These are phyloP conservation scores for Plebejus melissa DNA, from an alignment of 2,888 invertebrate genomes.

Conservation along the genomic window DNA sequence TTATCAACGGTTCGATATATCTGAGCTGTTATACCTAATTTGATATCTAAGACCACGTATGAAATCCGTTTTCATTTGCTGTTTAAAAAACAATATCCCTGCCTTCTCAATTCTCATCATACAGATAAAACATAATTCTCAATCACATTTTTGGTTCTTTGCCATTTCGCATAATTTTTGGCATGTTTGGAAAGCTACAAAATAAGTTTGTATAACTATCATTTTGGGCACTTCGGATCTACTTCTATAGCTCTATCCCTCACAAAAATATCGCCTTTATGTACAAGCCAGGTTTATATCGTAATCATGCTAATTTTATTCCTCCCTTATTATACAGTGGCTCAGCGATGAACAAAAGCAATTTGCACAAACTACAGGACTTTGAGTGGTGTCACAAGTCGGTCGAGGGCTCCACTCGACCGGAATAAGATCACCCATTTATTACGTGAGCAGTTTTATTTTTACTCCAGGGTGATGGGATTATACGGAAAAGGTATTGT, in stretches of 20 bases:
- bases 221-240: neutral
- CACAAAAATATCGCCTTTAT: neutral
- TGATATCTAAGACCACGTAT: too few species aligned
- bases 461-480: neutral
- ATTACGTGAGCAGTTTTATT: conserved; percentile 6
- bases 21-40: neutral
- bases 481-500: neutral
- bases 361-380: conserved; percentile 4
- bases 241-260: neutral
- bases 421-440: conserved; percentile 15
- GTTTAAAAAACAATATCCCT: too few species aligned
- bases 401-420: neutral
- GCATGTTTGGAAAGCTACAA: too few species aligned
- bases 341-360: conserved; percentile 2
- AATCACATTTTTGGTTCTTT: too few species aligned
- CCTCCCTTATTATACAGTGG: neutral
- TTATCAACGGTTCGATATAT: neutral
- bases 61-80: too few species aligned
- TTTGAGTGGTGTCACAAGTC: conserved; percentile 13
- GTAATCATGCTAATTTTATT: conserved; percentile 1
- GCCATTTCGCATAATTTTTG: too few species aligned
- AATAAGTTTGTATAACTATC: too few species aligned
- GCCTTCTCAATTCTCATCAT: too few species aligned
- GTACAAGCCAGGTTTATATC: neutral
- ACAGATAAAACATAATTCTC: too few species aligned